These are phyloP conservation scores for Isaurus tuberculatus DNA, from an alignment of 92 coral and sea anemone species.

Conservation along the genomic window DNA sequence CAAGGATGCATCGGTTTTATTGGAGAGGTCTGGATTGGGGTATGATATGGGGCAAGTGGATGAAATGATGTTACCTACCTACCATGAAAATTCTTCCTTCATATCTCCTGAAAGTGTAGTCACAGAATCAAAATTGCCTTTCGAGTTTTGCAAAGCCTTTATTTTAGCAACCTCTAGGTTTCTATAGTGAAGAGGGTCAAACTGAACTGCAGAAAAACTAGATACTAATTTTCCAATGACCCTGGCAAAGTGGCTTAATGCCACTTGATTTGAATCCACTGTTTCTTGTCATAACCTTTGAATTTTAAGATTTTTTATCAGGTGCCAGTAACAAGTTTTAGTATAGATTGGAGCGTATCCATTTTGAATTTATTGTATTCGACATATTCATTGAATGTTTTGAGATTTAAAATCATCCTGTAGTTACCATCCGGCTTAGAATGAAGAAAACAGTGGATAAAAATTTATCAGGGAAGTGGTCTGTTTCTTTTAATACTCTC, in stretches of 20 bases:
- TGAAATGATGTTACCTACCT: slow-evolving; percentile 19
- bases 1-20: slow-evolving; percentile 49
- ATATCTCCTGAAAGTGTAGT: slow-evolving; percentile 36
- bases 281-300: slow-evolving; percentile 47
- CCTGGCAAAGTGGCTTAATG: slow-evolving; percentile 39
- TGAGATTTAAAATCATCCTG: background rate
- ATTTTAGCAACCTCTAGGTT: slow-evolving; percentile 48
- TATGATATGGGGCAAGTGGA: slow-evolving; percentile 40
- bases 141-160: slow-evolving; percentile 33
- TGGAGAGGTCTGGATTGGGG: slow-evolving; percentile 48
- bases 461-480: background rate
- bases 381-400: background rate
- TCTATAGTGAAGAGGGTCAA: slow-evolving; percentile 55
- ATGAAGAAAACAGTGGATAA: background rate
- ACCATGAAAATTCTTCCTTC: slow-evolving; percentile 43
- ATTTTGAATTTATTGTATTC: no score
- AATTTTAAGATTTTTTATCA: slow-evolving; percentile 49
- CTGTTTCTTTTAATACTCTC: background rate
- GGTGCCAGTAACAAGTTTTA: slow-evolving; percentile 37
- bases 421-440: background rate
- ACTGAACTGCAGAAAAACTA: slow-evolving; percentile 49
- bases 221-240: slow-evolving; percentile 53
- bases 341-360: no score
- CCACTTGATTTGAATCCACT: slow-evolving; percentile 1
- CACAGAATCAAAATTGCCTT: slow-evolving; percentile 42